Percentiles rank a stretch among this genome's conserved stretches.
These are phyloP conservation scores for Callionymus lyra DNA, from an alignment of 2,113 vertebrate species.

Conservation along the genomic window DNA sequence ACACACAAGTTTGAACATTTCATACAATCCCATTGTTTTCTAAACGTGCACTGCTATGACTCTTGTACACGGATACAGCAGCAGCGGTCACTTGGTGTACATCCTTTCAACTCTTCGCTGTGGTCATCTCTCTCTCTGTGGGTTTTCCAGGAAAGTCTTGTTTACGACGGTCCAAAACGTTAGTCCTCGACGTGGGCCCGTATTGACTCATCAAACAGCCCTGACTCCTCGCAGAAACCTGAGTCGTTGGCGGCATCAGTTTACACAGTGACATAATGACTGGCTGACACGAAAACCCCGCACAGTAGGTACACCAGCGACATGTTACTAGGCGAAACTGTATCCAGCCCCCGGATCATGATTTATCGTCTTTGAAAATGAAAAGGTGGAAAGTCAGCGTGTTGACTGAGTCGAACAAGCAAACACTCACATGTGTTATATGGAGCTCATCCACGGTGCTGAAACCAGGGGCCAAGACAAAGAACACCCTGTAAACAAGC, in stretches of 20 bases:
- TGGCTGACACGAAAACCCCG: slow-evolving; percentile 14
- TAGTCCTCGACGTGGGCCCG: slow-evolving; percentile 20
- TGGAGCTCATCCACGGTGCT: too few relatives aligned
- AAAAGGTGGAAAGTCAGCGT: neutral
- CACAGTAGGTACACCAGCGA: slow-evolving; percentile 9
- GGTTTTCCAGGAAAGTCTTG: slow-evolving; percentile 5
- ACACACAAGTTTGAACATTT: too few relatives aligned
- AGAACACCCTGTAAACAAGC: too few relatives aligned
- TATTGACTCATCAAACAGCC: slow-evolving; percentile 46
- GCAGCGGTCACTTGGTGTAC: slow-evolving; percentile 9
- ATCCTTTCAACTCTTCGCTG: too few relatives aligned
- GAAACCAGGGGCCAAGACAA: too few relatives aligned
- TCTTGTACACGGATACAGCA: too few relatives aligned
- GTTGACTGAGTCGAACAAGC: too few relatives aligned
- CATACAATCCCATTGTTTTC: too few relatives aligned
- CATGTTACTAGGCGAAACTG: slow-evolving; percentile 18
- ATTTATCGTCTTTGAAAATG: slow-evolving; percentile 11
- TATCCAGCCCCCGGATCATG: slow-evolving; percentile 2
- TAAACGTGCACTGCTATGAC: too few relatives aligned
- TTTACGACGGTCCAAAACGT: slow-evolving; percentile 18
- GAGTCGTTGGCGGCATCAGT: slow-evolving; percentile 35
- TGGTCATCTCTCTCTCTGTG: too few relatives aligned
- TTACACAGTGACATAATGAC: slow-evolving; percentile 39
- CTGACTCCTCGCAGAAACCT: slow-evolving; percentile 36
- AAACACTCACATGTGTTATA: too few relatives aligned